Evolutionary conservation across 1,140 invertebrate genomes (phyloP).

Genomic region (roundworm (Caenorhabditis elegans)): WBcel235 BX284602.5:700501-701000

Average conservation of each 20-base stretch:
- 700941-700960: constrained; percentile 63
- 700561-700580: too few species aligned
- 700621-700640: constrained; percentile 37
- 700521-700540: too few species aligned
- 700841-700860: constrained; percentile 57
- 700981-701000: constrained; percentile 62
- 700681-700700: constrained; percentile 63
- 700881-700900: not conserved
- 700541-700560: too few species aligned
- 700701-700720: constrained; percentile 65
- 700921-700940: constrained; percentile 51
- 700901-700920: constrained; percentile 33
- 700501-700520: too few species aligned
- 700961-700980: constrained; percentile 63
- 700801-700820: constrained; percentile 58
- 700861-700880: not conserved
- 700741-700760: too few species aligned
- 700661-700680: constrained; percentile 54
- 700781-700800: constrained; percentile 66
- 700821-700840: constrained; percentile 62
- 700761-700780: not conserved
- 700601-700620: not conserved
- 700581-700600: too few species aligned
- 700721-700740: constrained; percentile 62
- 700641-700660: constrained; percentile 57